A percentile compares a stretch with the other conserved stretches of the same genome.
phyloP scores from a whole-genome alignment of 2,888 invertebrate genomes.

The Baccha elongata region DNA sequence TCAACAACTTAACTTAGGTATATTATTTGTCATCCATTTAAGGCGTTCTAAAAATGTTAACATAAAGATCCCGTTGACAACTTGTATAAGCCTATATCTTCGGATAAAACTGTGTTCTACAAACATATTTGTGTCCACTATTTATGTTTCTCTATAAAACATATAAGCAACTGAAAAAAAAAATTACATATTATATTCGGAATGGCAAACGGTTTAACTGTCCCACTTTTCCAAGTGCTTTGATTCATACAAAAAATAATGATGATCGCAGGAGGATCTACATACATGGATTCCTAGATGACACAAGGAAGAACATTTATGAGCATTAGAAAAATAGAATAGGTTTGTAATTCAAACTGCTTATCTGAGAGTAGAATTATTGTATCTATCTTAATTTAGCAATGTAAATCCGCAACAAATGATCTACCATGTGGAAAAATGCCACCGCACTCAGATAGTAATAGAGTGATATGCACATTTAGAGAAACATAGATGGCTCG shows the following conservation, averaged over 20 bases:
- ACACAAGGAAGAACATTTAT: conserved; percentile 29
- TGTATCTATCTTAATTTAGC: conserved; percentile 23
- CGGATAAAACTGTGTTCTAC: conserved; percentile 12
- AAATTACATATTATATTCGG: conserved; percentile 18
- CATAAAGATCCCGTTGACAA: background rate
- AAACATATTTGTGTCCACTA: conserved; percentile 10
- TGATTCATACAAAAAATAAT: conserved; percentile 5
- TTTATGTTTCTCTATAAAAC: conserved; percentile 22
- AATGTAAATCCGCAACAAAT: conserved; percentile 16
- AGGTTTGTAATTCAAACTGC: conserved; percentile 36
- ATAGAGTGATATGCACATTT: conserved; percentile 38
- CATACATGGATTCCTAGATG: conserved; percentile 19
- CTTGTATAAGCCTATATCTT: conserved; percentile 2
- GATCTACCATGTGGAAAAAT: conserved; percentile 38
- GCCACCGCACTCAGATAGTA: conserved; percentile 7
- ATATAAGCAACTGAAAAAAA: background rate
- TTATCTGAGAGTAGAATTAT: conserved; percentile 15
- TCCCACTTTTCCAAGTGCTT: conserved; percentile 34
- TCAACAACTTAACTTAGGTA: background rate
- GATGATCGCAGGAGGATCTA: conserved; percentile 21
- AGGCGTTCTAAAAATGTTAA: background rate
- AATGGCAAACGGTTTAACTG: conserved; percentile 31
- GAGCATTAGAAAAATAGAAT: conserved; percentile 24
- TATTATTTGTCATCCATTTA: background rate
- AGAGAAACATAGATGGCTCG: conserved; percentile 54